Evolutionary conservation across 2,888 invertebrate species (phyloP).

Genomic region (Mactromeris polynyma): DNA sequence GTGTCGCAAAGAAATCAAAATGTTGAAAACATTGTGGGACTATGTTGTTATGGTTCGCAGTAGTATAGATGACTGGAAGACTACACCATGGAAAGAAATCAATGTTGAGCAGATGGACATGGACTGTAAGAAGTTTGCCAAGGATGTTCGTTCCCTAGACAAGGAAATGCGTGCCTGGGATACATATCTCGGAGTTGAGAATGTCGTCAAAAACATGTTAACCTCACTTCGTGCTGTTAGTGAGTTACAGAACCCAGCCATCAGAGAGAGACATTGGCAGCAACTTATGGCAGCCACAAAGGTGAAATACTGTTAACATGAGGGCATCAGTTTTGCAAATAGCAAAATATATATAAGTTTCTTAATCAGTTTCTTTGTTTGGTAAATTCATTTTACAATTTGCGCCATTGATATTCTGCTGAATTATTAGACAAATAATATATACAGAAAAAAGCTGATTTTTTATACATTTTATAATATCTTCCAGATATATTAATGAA

Average conservation of each 20-base stretch:
- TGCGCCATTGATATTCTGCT: too few relatives aligned
- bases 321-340: too few relatives aligned
- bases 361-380: too few relatives aligned
- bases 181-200: conserved; percentile 94
- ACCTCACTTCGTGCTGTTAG: conserved; percentile 97
- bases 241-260: conserved; percentile 98
- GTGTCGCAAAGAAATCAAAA: conserved; percentile 94
- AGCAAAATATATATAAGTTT: too few relatives aligned
- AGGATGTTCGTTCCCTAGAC: conserved; percentile 91
- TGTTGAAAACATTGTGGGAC: conserved; percentile 96
- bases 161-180: conserved; percentile 99
- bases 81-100: conserved; percentile 98
- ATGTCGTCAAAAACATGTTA: conserved; percentile 97
- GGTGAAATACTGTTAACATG: conserved; percentile 85
- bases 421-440: too few relatives aligned
- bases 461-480: too few relatives aligned
- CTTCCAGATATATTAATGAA: too few relatives aligned
- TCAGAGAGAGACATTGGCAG: conserved; percentile 98
- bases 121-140: conserved; percentile 98
- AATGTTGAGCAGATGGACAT: conserved; percentile 99
- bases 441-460: too few relatives aligned
- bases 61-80: conserved; percentile 98
- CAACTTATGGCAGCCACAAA: conserved; percentile 98
- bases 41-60: conserved; percentile 96
- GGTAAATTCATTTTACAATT: too few relatives aligned